phyloP scores from a whole-genome alignment of 2,888 invertebrate species.

The Molanna angustata region DNA sequence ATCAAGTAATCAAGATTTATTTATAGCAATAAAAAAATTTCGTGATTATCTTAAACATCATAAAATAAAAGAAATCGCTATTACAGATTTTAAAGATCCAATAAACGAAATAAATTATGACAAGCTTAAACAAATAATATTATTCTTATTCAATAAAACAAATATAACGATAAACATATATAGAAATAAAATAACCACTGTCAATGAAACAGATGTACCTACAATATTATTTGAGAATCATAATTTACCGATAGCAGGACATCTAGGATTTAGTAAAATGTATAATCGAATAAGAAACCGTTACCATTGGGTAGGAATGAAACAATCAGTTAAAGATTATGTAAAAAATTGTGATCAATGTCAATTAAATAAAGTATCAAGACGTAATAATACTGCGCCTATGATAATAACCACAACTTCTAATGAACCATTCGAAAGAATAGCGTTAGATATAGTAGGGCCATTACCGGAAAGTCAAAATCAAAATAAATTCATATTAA shows the following conservation, averaged over 20 bases:
- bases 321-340: constrained; percentile 36
- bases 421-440: constrained; percentile 35
- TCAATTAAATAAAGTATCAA: constrained; percentile 36
- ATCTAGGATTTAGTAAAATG: constrained; percentile 32
- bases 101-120: background rate
- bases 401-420: constrained; percentile 38
- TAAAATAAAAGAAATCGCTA: constrained; percentile 11
- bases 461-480: constrained; percentile 34
- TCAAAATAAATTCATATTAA: constrained; percentile 35
- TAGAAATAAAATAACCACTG: constrained; percentile 16
- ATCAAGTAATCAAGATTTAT: constrained; percentile 32
- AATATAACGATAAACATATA: constrained; percentile 21
- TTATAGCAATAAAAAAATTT: constrained; percentile 27
- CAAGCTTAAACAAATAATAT: background rate
- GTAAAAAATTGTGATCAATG: constrained; percentile 37
- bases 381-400: constrained; percentile 33
- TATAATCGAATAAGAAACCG: constrained; percentile 34
- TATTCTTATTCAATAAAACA: background rate
- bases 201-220: constrained; percentile 5
- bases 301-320: constrained; percentile 38
- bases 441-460: constrained; percentile 37
- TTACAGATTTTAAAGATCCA: constrained; percentile 5
- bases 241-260: constrained; percentile 28
- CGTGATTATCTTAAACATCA: constrained; percentile 15
- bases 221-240: constrained; percentile 30